Conservation (phyloP, 2,797 vertebrate genomes). For the Prionace glauca region DNA sequence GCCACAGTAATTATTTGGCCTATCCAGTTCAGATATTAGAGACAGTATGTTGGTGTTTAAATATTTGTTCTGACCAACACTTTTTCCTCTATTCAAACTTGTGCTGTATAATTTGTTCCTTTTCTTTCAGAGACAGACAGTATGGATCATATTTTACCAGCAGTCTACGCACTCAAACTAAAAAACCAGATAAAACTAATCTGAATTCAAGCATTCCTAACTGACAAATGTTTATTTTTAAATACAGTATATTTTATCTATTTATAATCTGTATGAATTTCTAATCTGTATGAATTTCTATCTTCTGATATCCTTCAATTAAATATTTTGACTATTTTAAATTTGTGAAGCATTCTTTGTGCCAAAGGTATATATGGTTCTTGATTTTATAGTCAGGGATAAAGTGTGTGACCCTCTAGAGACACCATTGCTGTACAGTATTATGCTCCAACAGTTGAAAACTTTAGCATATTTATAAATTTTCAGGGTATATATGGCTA, state of each 20-base stretch:
- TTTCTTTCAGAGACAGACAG: conserved; percentile 66
- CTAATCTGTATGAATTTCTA: background rate
- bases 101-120: conserved; percentile 37
- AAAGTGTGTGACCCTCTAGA: background rate
- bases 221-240: background rate
- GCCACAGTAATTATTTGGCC: no score
- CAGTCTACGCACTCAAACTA: conserved; percentile 62
- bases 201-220: background rate
- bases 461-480: background rate
- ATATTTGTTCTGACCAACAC: background rate
- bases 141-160: conserved; percentile 71
- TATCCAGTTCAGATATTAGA: no score
- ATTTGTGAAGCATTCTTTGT: background rate
- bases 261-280: background rate
- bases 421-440: background rate
- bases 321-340: background rate
- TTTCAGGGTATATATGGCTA: background rate
- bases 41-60: background rate
- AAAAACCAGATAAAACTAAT: conserved; percentile 41
- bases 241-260: background rate
- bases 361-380: background rate
- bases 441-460: background rate
- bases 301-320: conserved; percentile 12
- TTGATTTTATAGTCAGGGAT: background rate
- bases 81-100: background rate